Base-by-base conservation (phyloP, 2,113 vertebrate genomes). In the Prolemur simus region DNA sequence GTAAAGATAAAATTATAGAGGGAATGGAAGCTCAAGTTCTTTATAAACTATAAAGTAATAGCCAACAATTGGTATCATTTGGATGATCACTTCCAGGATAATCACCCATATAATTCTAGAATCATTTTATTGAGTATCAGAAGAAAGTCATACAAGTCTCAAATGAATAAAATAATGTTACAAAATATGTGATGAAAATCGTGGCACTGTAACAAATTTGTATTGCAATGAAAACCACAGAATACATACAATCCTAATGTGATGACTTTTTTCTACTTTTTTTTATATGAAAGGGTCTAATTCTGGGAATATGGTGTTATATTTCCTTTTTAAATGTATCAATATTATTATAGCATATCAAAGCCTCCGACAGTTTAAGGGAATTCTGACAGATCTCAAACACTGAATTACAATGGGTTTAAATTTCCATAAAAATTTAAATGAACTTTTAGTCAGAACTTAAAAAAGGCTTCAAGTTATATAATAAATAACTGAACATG, bases 281-380 rank as follows among this genome's bases (percentile, higher is more conserved):
- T 45, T 6, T 63, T 34, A 96, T 64, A 17, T 58, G 25, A 91
- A 88, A 34, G 5, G 47, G 63, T 96, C 82, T 87, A 91, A 97
- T 96, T 54, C 60, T 37, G 20, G 73, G 29, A 92, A 96, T 93
- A 94, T 78, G 27, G 29, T 87, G 11, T 18, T 95, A 49, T 54
- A 60, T 88, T 87, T 85, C 37, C 42, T 20, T 39, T 97, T 78
- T 20, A 95, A 98, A 95, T 96, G 81, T 94, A 89, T 97, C 91
- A 47, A 8, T 66, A 89, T 60, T 90, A 91, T 94, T 98, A 96
- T 96, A 85, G 27, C 2, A 14, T 84, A 96, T 98, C 96, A 97
- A 58, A 89, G 52, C 1, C 0, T 96, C 0, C 89, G 90, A 96
- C 34, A 96, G 14, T 4, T 71, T 96, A 96, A 93, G 96, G 96